These are phyloP conservation scores for Sigmodon hispidus DNA, from an alignment of 2,113 vertebrate species.

Conservation along the genomic window DNA sequence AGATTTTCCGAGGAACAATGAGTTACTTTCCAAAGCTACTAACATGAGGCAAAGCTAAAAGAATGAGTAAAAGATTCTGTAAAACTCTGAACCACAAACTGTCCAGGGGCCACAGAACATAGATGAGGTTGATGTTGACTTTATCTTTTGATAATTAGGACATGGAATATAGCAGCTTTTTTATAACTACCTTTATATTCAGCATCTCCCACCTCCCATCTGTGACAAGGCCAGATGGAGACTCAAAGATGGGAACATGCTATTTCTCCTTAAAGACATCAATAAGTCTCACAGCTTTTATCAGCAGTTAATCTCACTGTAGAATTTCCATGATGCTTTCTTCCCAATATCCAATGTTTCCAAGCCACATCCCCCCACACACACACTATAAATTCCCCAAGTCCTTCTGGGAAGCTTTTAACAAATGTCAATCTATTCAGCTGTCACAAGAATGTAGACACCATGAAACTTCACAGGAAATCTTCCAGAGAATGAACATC, in stretches of 20 bases:
- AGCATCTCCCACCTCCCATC: neutral
- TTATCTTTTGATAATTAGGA: neutral
- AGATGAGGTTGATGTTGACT: neutral
- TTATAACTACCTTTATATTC: neutral
- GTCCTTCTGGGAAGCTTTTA: neutral
- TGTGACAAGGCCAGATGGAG: neutral
- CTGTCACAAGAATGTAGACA: neutral
- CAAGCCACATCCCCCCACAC: neutral
- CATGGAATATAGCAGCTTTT: neutral
- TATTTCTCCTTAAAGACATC: neutral
- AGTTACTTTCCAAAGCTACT: neutral
- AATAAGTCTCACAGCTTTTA: neutral
- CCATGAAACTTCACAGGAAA: neutral
- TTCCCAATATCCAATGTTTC: neutral
- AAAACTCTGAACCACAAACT: neutral
- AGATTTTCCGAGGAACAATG: neutral
- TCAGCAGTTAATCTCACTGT: neutral
- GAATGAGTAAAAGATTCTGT: neutral
- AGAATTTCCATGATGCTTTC: neutral
- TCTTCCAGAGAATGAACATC: neutral
- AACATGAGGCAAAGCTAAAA: neutral
- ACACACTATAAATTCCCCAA: neutral
- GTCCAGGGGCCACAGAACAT: neutral
- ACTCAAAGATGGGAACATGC: neutral
- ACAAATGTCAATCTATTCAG: neutral